These are phyloP conservation scores for Acromyrmex echinatior DNA, from an alignment of 1,140 invertebrate genomes.

Conservation along the genomic window DNA sequence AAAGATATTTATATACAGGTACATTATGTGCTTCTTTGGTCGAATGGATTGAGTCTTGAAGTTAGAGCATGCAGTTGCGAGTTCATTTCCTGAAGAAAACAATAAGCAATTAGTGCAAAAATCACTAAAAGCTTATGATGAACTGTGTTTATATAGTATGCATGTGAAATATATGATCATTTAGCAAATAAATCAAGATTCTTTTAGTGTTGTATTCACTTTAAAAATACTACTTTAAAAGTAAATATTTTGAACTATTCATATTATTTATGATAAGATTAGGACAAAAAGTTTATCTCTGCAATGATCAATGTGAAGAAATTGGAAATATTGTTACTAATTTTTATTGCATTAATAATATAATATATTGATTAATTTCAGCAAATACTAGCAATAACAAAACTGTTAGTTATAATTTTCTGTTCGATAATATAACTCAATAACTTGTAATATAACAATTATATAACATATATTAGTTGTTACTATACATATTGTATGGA, in stretches of 20 bases:
- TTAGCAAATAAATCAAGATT: background rate
- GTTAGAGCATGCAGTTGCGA: conserved; percentile 21
- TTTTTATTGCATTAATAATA: background rate
- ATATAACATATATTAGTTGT: too few species aligned
- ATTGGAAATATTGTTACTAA: background rate
- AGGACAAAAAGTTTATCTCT: background rate
- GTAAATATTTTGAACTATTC: background rate
- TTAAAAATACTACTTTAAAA: background rate
- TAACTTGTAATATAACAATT: too few species aligned
- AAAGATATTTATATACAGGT: background rate
- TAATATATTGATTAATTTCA: background rate
- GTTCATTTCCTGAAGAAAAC: conserved; percentile 48
- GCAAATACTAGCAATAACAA: too few species aligned
- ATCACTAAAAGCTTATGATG: conserved; percentile 53
- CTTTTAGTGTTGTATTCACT: too few species aligned
- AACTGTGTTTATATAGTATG: background rate
- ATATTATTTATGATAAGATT: background rate
- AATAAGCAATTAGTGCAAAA: conserved; percentile 53
- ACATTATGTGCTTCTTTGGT: background rate
- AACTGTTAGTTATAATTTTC: too few species aligned
- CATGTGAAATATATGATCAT: background rate
- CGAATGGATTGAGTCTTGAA: background rate
- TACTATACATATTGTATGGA: too few species aligned
- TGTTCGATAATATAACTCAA: too few species aligned
- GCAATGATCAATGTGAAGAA: background rate